These are phyloP conservation scores for Orthochromis indermauri DNA, from an alignment of 2,113 vertebrate species.

Conservation along the genomic window DNA sequence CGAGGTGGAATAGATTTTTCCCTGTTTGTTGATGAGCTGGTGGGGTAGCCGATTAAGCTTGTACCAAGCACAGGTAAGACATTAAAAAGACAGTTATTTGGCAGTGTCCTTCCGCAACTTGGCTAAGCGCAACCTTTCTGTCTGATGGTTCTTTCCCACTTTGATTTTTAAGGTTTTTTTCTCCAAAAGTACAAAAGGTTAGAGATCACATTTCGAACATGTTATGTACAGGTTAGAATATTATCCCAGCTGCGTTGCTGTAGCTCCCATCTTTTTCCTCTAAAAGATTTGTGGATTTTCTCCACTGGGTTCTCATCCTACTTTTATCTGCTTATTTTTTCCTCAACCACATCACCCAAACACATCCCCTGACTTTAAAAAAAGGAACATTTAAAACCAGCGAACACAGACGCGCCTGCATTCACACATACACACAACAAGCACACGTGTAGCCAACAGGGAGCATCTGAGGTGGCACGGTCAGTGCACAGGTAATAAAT, in stretches of 20 bases:
- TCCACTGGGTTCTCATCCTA: constrained; percentile 52
- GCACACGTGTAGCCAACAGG: constrained; percentile 41
- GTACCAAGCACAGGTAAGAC: constrained; percentile 3
- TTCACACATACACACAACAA: neutral
- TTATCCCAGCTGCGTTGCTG: constrained; percentile 23
- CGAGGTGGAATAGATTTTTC: constrained; percentile 36
- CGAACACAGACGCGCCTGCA: constrained; percentile 4
- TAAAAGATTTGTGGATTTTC: constrained; percentile 19
- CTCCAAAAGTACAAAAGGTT: constrained; percentile 74
- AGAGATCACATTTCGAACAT: constrained; percentile 8
- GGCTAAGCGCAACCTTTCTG: neutral
- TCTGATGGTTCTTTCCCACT: constrained; percentile 28
- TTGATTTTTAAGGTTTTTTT: constrained; percentile 40
- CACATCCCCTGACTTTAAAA: constrained; percentile 48
- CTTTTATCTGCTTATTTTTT: constrained; percentile 61
- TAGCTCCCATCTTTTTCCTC: neutral
- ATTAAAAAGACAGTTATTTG: constrained; percentile 34
- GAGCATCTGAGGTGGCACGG: constrained; percentile 49
- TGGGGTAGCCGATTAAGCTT: neutral
- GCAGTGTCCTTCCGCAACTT: constrained; percentile 53
- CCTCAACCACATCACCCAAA: constrained; percentile 44
- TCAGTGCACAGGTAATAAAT: constrained; percentile 65
- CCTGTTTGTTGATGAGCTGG: constrained; percentile 43
- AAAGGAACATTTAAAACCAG: constrained; percentile 53
- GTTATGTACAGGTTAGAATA: constrained; percentile 65